Evolutionary conservation across 2,797 vertebrate species (phyloP), one percentile per base, ranked within the genome.

Genomic region (Craterocephalus amniculus): DNA sequence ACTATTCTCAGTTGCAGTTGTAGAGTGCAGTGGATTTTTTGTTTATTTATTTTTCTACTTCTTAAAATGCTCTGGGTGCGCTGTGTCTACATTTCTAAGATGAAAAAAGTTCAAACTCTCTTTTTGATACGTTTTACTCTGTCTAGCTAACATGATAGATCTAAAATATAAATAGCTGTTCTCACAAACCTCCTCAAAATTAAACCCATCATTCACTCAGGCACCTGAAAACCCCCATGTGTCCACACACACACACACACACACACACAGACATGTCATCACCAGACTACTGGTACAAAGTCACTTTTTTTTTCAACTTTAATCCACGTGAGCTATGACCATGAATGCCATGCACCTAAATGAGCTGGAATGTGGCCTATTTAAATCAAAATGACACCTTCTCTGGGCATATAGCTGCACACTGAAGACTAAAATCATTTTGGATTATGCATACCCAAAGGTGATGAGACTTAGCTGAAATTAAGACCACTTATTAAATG

Each of bases 151-250:
- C 48, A 32, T 79, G 77, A 87, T 81, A 66, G 63, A 85, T 84
- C 58, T 81, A 45, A 86, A 81, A 79, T 80, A 83, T 79, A 85
- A 87, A 79, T 60, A 76, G 64, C 67, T 35, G 75, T 74, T 61
- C 74, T 79, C 58, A 52, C 72, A 79, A 74, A 74, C 74, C 26
- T 54, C 59, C 75, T 76, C 63, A 76, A 83, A 86, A 90, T 91
- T 79, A 89, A 88, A 88, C 48, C 71, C 67, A 89, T 92, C 75
- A 87, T 81, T 91, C 86, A 91, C 79, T 2, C 11, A 63, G 86
- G 79, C 63, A 67, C 63, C 58, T 79, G 68, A 77, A 80, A 77
- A 73, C 61, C 61, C 51, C 35, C 64, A 61, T 65, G 40, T 3
- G n/a, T 49, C 57, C 27, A 16, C 29, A 54, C 11, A 20, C 58